phyloP scores from a whole-genome alignment of 2,797 vertebrate species.

The Rhinichthys osculus region DNA sequence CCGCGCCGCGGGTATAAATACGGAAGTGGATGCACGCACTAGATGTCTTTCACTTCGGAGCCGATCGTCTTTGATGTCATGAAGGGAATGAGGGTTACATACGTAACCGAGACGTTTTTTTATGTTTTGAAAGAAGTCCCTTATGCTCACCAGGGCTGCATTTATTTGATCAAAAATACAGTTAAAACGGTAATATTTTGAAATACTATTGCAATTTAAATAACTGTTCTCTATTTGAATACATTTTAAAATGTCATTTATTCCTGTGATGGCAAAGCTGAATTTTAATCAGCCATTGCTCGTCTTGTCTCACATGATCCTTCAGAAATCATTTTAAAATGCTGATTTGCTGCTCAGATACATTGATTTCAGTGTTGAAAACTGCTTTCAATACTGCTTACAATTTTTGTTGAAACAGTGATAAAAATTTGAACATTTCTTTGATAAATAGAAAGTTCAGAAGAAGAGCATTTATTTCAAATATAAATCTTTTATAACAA shows the following conservation, averaged over 20 bases:
- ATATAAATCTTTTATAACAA: background rate
- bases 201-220: background rate
- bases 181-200: background rate
- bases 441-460: background rate
- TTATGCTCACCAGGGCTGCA: background rate
- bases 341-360: background rate
- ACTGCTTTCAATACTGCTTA: background rate
- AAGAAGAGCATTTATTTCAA: background rate
- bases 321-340: background rate
- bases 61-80: no score
- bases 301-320: background rate
- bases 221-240: background rate
- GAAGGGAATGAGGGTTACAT: no score
- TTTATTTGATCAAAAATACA: background rate
- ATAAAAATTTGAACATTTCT: background rate
- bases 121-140: background rate
- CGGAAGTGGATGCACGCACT: no score
- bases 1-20: no score
- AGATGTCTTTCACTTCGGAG: no score
- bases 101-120: background rate
- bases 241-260: background rate
- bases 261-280: background rate
- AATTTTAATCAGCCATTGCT: background rate
- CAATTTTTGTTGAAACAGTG: background rate
- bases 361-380: background rate